Base-by-base conservation (phyloP, 2,888 invertebrate genomes). In the Conistra vaccinii region DNA sequence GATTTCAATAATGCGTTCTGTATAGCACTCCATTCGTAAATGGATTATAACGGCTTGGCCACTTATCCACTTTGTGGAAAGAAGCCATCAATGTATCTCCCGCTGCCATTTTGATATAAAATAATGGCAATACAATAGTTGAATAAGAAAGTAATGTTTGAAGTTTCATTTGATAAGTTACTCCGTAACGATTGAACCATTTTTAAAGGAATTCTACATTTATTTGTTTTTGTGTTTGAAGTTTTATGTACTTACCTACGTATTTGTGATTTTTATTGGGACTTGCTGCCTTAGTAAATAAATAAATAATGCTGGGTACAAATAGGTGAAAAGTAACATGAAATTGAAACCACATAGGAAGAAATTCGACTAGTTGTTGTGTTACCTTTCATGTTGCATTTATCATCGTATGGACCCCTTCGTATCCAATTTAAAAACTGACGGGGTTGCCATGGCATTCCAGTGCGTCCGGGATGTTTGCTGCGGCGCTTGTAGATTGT, bases 1-100 rank as follows among this genome's bases (percentile, higher is more conserved):
- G 39, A 67, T 70, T 78, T 62, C 39, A 67, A 60, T 77, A 66
- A 26, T 77, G 26, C 55, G 26, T 68, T 63, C 71, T 65, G 35
- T 65, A 60, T 71, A 26, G 58, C 67, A 68, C 45, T 71, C 80
- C 10, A 70, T 72, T 62, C 48, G 48, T 73, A 72, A 85, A 75
- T 70, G 83, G 67, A 76, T 83, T 79, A 81, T n/a, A 61, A 57
- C 57, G 55, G 45, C 69, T 63, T 42, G 70, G 39, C 55, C 69
- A 67, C 62, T 74, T 83, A 83, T 83, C 74, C 80, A 84, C 76
- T 83, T 84, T 72, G 73, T 68, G 12, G 76, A 72, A 76, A 76
- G 76, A 84, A 83, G 86, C 86, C 86, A 61, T 76, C 69, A 72
- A 61, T 69, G 80, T 69, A 76, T 81, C 53, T 26, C 45, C 17